Base-by-base conservation (phyloP, 2,888 invertebrate genomes). In the Eudemis profundana region DNA sequence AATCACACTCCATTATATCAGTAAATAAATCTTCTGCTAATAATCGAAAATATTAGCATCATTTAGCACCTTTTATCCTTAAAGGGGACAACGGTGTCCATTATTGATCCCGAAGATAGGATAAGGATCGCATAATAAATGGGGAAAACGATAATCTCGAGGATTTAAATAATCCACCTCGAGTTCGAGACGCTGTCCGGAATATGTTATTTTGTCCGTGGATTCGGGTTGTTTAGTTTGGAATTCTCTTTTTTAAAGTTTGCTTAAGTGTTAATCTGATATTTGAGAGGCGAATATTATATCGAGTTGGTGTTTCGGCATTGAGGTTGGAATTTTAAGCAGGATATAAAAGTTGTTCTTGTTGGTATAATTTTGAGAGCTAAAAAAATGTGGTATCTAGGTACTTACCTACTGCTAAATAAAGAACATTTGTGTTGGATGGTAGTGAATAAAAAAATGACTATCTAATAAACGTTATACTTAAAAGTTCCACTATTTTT, bases 51-150 rank as follows among this genome's bases (percentile, higher is more conserved):
- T 57, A 64, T 64, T 50, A 38, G 27, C 50, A 27, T 36, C 50
- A 33, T 57, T 57, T 64, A 64, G 50, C 57, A 59, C 64, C 64
- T 64, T 51, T 64, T 59, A 64, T 59, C 57, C 44, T 4, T n/a
- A 36, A 57, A 44, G 27, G 40, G 44, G 36, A 21, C 33, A 17
- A 15, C 12, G 63, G 50, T 42, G 44, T 17, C 64, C 57, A 64
- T 44, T 51, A 64, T 64, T 64, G 64, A 64, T 64, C 64, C 57
- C 57, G 19, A 10, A 49, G 57, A 64, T 64, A 8, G 64, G 64
- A 64, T 64, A 64, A 59, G 64, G 44, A 64, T 59, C 64, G 63
- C 63, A 50, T 64, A 59, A 64, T 59, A 64, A 64, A 64, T 59
- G 64, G 36, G 57, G 63, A 42, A 63, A 49, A 59, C 50, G 64